Conservation (phyloP, 2,113 vertebrate genomes). For the Cepphus grylle region DNA sequence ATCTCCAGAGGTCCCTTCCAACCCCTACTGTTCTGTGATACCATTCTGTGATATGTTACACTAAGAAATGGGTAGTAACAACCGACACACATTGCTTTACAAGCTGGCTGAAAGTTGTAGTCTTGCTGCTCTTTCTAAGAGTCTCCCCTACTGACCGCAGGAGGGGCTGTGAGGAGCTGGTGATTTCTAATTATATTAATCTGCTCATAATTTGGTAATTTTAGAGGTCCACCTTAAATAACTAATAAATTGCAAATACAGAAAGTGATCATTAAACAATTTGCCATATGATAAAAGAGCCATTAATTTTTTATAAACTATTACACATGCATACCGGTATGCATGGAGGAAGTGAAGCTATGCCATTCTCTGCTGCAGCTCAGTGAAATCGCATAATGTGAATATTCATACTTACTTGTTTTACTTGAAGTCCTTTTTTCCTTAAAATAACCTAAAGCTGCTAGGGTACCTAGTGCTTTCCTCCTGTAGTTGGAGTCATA, state of each 20-base stretch:
- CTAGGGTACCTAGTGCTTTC: neutral
- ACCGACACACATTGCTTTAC: fast-evolving
- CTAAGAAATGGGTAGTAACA: fast-evolving
- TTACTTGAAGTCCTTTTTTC: neutral
- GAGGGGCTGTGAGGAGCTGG: neutral
- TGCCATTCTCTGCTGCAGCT: neutral
- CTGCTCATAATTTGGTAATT: neutral
- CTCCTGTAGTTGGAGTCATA: neutral
- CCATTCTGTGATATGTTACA: neutral
- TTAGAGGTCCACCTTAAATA: neutral
- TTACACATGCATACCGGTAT: fast-evolving
- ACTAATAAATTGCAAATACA: neutral
- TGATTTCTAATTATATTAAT: neutral
- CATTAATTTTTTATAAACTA: neutral
- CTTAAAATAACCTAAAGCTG: neutral
- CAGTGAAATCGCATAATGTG: neutral
- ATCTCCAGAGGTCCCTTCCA: neutral
- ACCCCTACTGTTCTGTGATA: neutral
- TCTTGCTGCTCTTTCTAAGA: fast-evolving
- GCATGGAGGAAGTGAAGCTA: neutral
- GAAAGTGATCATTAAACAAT: neutral
- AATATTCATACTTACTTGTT: neutral
- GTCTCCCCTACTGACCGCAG: fast-evolving
- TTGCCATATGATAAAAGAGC: neutral
- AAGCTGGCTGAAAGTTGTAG: neutral